Base-by-base conservation (phyloP, 2,888 invertebrate species). In the Trichopoda pennipes region DNA sequence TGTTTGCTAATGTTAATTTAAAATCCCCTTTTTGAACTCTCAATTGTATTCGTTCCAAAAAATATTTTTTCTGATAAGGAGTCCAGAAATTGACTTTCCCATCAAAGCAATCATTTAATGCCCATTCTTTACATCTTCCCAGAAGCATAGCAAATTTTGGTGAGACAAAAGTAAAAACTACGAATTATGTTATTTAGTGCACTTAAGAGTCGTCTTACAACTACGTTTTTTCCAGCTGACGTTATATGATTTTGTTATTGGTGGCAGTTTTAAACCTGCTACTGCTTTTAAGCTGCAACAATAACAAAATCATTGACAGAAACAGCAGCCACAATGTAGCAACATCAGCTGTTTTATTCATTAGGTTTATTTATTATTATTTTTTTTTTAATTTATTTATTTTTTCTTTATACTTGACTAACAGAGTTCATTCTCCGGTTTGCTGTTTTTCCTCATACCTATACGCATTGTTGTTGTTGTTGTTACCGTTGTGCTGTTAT, bases 371-470 rank as follows among this genome's bases (percentile, higher is more conserved):
- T 4, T 7, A 7, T 28, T 28, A 28, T 6, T 47, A 42, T 12
- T 38, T 9, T n/a, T 49, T 14, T 51, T 63, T 21, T 35, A n/a
- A n/a, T n/a, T n/a, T n/a, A n/a, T 51, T 7, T 28, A 58, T 32
- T 49, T 2, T 61, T 74, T 72, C 38, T 72, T 73, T 69, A 78
- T 77, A 60, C 61, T 66, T 66, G 49, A 69, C 60, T 80, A 81
- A 68, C 51, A 44, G 49, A 79, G 75, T 82, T 82, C 75, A 82
- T 82, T 82, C 79, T 79, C 56, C 79, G 77, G 28, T 56, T 73
- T 76, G 64, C 16, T 60, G n/a, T 74, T 66, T 42, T 80, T 69
- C 10, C 56, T 64, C 32, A 32, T 55, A 55, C 4, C 10, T 38
- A 38, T 12, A 12, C 10, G 12, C 21, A 35, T 66, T 73, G 53